Evolutionary conservation across 2,888 invertebrate genomes (phyloP), one percentile per base, ranked within the genome.

Genomic region (Xestoiulus laeticollis): DNA sequence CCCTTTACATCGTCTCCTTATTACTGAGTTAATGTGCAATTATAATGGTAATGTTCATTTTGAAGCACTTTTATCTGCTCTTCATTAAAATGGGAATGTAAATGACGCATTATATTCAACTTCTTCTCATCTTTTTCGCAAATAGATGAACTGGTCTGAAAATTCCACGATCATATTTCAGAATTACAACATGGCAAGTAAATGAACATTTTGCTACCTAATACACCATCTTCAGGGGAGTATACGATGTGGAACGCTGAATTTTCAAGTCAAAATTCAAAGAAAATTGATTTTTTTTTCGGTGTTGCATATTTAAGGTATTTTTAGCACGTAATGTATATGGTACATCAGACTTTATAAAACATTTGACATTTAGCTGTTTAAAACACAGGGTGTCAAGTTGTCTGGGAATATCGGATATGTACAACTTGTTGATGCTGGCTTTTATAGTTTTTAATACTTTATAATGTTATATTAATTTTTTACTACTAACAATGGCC

Each of bases 51-150:
- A 68, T 68, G 68, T 68, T 68, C 68, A 26, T 26, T 68, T 68
- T 68, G 68, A 68, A 68, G 68, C 68, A 68, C 68, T 68, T 68
- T 68, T 68, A 68, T 68, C 68, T 68, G 68, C 68, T 68, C 68
- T 68, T 68, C 68, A 68, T 68, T 68, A 68, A 68, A 68, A 68
- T 68, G 68, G 68, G 68, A 68, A 68, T 68, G 68, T 68, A 68
- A 68, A 68, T 68, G 68, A 68, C 68, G 68, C 68, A 68, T 68
- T 68, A 68, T 68, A 68, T 68, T 68, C 68, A 68, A 68, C 68
- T 22, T 68, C 68, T 68, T 68, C 68, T 26, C 68, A 26, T 68
- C 68, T 68, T n/a, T n/a, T 68, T 6, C 68, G 68, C 68, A 22
- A n/a, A 68, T 68, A 68, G 68, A 68, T 68, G 68, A 68, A 68